phyloP scores from a whole-genome alignment of 2,888 invertebrate genomes.

The Drosophila planitibia region DNA sequence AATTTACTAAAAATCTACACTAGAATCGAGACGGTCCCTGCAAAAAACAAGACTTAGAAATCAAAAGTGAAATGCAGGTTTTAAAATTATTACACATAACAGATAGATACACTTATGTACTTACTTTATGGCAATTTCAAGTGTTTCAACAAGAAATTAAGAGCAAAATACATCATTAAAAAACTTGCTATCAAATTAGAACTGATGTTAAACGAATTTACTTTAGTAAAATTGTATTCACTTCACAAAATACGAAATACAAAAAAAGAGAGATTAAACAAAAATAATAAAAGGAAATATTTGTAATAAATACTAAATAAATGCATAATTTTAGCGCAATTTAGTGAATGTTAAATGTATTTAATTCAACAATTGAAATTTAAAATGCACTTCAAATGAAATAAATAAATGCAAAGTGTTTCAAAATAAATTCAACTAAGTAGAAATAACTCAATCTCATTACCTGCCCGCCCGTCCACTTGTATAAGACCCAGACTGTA shows the following conservation, averaged over 20 bases:
- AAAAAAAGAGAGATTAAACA: conserved; percentile 29
- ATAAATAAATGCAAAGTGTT: conserved; percentile 81
- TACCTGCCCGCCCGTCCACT: conserved; percentile 7
- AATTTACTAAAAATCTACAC: neutral
- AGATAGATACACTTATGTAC: conserved; percentile 51
- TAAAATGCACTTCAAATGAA: conserved; percentile 71
- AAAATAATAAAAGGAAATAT: conserved; percentile 18
- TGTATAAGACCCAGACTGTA: conserved; percentile 18
- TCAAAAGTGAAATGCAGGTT: conserved; percentile 36
- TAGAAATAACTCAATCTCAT: conserved; percentile 35
- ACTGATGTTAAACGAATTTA: conserved; percentile 84
- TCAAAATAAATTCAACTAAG: conserved; percentile 44
- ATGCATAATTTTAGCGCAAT: conserved; percentile 71
- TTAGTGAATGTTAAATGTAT: conserved; percentile 79
- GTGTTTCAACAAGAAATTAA: conserved; percentile 57
- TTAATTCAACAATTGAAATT: conserved; percentile 62
- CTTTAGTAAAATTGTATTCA: conserved; percentile 81
- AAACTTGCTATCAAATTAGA: conserved; percentile 71
- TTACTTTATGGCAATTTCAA: conserved; percentile 73
- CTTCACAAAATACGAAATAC: conserved; percentile 47
- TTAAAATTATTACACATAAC: conserved; percentile 22
- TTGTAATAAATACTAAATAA: conserved; percentile 26
- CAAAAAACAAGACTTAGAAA: conserved; percentile 26
- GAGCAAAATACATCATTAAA: conserved; percentile 22
- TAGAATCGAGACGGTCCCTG: conserved; percentile 2